These are phyloP conservation scores for Danio tinwini DNA, from an alignment of 2,797 vertebrate species.

Conservation along the genomic window DNA sequence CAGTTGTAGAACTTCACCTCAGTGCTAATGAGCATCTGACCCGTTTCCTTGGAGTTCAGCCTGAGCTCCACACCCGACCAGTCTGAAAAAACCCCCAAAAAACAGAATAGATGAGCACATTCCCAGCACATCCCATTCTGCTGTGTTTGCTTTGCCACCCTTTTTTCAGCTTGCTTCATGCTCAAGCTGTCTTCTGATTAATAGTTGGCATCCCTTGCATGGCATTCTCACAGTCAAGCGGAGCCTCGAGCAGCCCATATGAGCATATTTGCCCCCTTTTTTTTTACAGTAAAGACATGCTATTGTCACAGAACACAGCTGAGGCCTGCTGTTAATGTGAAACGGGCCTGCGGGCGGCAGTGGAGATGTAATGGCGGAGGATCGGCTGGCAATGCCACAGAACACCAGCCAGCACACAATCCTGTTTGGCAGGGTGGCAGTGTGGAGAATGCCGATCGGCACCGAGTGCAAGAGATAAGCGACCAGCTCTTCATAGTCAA, in stretches of 20 bases:
- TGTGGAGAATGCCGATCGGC: constrained; percentile 30
- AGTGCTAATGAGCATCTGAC: constrained; percentile 95
- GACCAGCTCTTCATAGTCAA: constrained; percentile 48
- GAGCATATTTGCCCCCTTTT: constrained; percentile 26
- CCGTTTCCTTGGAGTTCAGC: constrained; percentile 93
- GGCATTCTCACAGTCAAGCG: constrained; percentile 29
- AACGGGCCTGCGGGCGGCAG: constrained; percentile 30
- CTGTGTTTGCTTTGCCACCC: constrained; percentile 18
- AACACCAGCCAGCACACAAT: constrained; percentile 48
- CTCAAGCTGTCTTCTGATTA: constrained; percentile 51
- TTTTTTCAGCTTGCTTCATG: constrained; percentile 46
- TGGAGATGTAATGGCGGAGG: constrained; percentile 10
- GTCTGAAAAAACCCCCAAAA: constrained; percentile 72
- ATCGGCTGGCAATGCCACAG: constrained; percentile 31
- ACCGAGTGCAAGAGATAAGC: constrained; percentile 43
- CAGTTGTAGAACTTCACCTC: constrained; percentile 99
- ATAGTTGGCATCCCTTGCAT: constrained; percentile 36
- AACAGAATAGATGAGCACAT: not conserved
- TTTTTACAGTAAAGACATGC: not conserved
- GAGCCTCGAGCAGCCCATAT: constrained; percentile 23
- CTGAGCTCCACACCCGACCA: constrained; percentile 95
- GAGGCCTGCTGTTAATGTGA: constrained; percentile 45
- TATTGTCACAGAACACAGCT: constrained; percentile 43
- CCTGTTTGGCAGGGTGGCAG: constrained; percentile 53
- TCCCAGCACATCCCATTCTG: constrained; percentile 15